Conservation (phyloP, 2,113 vertebrate genomes). For the Megaceryle maxima region DNA sequence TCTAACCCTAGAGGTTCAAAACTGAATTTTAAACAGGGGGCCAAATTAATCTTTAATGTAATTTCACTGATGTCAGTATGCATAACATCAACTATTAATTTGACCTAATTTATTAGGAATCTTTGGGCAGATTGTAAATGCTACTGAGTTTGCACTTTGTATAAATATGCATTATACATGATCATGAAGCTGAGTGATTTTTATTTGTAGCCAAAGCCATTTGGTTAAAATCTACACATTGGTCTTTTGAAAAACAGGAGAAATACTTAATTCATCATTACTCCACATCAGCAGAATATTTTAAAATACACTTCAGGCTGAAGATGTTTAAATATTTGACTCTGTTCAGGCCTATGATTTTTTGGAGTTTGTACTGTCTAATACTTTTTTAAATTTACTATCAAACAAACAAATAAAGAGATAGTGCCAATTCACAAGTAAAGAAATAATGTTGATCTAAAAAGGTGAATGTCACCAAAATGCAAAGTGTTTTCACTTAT, state of each 20-base stretch:
- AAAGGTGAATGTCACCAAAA: background rate
- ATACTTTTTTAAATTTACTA: background rate
- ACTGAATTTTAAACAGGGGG: slow-evolving; percentile 30
- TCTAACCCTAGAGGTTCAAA: slow-evolving; percentile 44
- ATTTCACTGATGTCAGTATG: slow-evolving; percentile 61
- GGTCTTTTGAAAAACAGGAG: background rate
- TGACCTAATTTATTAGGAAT: slow-evolving; percentile 57
- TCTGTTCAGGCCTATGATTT: background rate
- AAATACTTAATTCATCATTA: background rate
- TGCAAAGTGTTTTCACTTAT: background rate
- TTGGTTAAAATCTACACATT: background rate
- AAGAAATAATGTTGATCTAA: background rate
- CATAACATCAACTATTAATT: slow-evolving; percentile 54
- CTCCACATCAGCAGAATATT: background rate
- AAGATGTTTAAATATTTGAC: background rate
- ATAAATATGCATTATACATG: slow-evolving; percentile 15
- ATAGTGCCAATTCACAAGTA: background rate
- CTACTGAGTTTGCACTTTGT: slow-evolving; percentile 13
- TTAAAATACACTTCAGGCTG: background rate
- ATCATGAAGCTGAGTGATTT: slow-evolving; percentile 10
- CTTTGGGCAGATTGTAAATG: slow-evolving; percentile 50
- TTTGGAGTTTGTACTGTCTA: background rate
- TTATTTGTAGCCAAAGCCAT: slow-evolving; percentile 19
- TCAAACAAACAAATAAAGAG: background rate
- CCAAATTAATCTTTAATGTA: slow-evolving; percentile 59